These are phyloP conservation scores for Neelides sp. DNA, from an alignment of 1,140 invertebrate genomes.

Conservation along the genomic window DNA sequence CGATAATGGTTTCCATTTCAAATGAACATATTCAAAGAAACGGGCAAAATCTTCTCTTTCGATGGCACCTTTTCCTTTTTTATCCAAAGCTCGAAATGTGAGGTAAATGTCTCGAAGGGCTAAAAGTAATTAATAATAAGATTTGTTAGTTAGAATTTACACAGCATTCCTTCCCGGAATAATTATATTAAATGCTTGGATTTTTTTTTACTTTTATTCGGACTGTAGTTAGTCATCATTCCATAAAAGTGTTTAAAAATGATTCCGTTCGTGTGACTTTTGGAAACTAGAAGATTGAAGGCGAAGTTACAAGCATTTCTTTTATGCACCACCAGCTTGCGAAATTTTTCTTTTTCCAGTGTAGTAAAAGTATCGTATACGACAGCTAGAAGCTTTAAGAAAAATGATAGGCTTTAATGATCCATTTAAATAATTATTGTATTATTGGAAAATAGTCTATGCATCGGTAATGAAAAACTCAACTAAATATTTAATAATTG, in stretches of 20 bases:
- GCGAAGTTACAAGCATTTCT: slow-evolving; percentile 68
- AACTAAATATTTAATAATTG: slow-evolving; percentile 3
- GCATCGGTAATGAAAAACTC: not conserved
- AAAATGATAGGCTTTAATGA: slow-evolving; percentile 17
- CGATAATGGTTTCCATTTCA: slow-evolving; percentile 53
- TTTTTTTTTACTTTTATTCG: slow-evolving; percentile 23
- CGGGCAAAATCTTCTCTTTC: slow-evolving; percentile 61
- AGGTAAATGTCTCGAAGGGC: slow-evolving; percentile 62
- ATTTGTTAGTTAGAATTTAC: not conserved
- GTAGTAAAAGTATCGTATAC: slow-evolving; percentile 82
- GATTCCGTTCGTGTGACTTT: slow-evolving; percentile 49
- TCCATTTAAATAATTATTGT: not conserved
- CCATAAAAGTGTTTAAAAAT: slow-evolving; percentile 67
- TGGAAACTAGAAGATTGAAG: slow-evolving; percentile 62
- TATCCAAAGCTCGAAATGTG: slow-evolving; percentile 67
- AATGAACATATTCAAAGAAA: slow-evolving; percentile 57
- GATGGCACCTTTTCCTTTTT: slow-evolving; percentile 49
- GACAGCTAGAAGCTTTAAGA: slow-evolving; percentile 64
- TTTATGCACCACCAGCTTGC: slow-evolving; percentile 70
- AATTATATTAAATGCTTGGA: not conserved
- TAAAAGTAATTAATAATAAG: slow-evolving; percentile 35
- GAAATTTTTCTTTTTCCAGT: slow-evolving; percentile 75
- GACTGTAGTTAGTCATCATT: slow-evolving; percentile 24
- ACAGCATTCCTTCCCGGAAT: not conserved
- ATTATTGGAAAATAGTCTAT: slow-evolving; percentile 6